These are phyloP conservation scores for Melipona beecheii DNA, from an alignment of 2,888 invertebrate genomes.

Conservation along the genomic window DNA sequence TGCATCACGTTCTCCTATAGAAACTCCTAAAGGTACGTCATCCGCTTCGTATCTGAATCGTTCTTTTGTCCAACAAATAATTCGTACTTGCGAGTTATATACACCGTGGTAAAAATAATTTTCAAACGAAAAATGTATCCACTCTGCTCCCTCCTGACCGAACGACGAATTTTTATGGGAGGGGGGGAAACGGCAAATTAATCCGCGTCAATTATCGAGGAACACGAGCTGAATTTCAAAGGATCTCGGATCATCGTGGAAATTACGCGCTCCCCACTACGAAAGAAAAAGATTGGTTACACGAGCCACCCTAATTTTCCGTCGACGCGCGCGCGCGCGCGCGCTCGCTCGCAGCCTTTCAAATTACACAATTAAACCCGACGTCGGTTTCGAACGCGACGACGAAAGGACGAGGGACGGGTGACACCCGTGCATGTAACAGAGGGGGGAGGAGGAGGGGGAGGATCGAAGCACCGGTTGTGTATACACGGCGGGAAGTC, in stretches of 20 bases:
- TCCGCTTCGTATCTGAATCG: no score
- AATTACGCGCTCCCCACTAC: not conserved
- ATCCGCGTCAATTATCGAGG: not conserved
- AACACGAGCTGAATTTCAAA: not conserved
- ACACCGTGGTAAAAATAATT: no score
- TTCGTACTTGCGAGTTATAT: no score
- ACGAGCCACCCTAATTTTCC: not conserved
- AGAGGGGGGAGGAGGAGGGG: not conserved
- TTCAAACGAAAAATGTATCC: no score
- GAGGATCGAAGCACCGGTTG: not conserved
- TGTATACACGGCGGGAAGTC: constrained; percentile 35
- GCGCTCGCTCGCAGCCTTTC: not conserved
- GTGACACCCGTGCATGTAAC: not conserved
- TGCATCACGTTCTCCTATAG: no score
- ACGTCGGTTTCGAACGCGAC: constrained; percentile 36
- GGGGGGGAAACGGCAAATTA: not conserved
- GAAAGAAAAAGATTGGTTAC: not conserved
- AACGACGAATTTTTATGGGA: no score
- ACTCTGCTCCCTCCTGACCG: no score
- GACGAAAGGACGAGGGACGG: not conserved
- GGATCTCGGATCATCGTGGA: not conserved
- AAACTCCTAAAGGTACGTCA: no score
- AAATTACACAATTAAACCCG: constrained; percentile 47
- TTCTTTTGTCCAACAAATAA: no score
- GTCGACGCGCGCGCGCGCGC: not conserved